Evolutionary conservation across 2,888 invertebrate genomes (phyloP).

Genomic region (Drosophila recens): DNA sequence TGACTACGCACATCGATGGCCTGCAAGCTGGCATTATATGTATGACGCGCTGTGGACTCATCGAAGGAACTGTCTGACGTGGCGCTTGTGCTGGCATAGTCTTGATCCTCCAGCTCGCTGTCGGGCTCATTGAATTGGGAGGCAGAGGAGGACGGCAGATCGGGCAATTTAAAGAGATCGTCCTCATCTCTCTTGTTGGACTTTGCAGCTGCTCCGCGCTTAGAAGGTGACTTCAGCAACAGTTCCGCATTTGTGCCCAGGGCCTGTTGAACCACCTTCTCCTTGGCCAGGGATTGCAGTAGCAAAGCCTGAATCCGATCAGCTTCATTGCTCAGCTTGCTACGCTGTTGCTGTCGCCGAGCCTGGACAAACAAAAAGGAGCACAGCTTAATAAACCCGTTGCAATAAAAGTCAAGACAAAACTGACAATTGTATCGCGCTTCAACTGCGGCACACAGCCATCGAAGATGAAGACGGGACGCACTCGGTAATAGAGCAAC

Average conservation of each 20-base stretch:
- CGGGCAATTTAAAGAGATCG: slow-evolving; percentile 88
- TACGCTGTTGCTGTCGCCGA: slow-evolving; percentile 90
- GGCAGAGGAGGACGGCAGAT: slow-evolving; percentile 86
- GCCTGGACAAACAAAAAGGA: slow-evolving; percentile 86
- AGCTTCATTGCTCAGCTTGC: slow-evolving; percentile 89
- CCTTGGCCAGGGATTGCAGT: slow-evolving; percentile 90
- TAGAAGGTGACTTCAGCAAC: slow-evolving; percentile 80
- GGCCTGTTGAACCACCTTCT: slow-evolving; percentile 90
- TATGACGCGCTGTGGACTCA: slow-evolving; percentile 78
- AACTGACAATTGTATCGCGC: slow-evolving; percentile 94
- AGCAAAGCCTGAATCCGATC: slow-evolving; percentile 91
- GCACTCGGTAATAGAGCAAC: slow-evolving; percentile 96
- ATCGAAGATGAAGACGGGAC: slow-evolving; percentile 99
- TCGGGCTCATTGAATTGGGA: slow-evolving; percentile 56
- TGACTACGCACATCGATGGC: slow-evolving; percentile 92
- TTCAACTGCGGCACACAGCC: slow-evolving; percentile 97
- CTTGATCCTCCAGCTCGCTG: slow-evolving; percentile 47
- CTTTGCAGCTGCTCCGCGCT: slow-evolving; percentile 71
- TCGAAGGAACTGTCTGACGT: slow-evolving; percentile 83
- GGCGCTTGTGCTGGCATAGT: slow-evolving; percentile 44
- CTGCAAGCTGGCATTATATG: slow-evolving; percentile 88
- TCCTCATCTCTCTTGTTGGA: slow-evolving; percentile 81
- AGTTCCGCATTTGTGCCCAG: slow-evolving; percentile 84
- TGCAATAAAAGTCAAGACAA: neutral
- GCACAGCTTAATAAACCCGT: neutral